Evolutionary conservation across 2,113 vertebrate species (phyloP).

Genomic region (Esox niger): DNA sequence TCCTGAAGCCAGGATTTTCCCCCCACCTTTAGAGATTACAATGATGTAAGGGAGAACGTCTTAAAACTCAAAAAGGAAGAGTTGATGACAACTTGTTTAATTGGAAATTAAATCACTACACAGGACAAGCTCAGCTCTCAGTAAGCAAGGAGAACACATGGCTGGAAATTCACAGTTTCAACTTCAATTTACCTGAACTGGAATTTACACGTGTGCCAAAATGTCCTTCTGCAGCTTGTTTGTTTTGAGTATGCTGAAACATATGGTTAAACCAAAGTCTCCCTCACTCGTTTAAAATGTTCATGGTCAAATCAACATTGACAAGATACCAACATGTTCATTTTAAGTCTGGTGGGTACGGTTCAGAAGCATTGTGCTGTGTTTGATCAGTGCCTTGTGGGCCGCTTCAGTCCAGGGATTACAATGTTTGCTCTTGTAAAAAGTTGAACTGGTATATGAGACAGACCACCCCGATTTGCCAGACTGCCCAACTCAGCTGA

Average conservation of each 20-base stretch:
- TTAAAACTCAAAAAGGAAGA: too few species aligned
- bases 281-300: neutral
- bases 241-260: neutral
- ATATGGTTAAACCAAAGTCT: neutral
- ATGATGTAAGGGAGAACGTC: conserved; percentile 2
- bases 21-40: neutral
- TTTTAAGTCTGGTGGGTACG: neutral
- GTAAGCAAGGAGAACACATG: neutral
- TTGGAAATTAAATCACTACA: neutral
- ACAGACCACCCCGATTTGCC: too few species aligned
- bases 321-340: neutral
- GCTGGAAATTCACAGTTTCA: neutral
- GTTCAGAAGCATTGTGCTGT: neutral
- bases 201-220: too few species aligned
- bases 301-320: neutral
- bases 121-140: neutral
- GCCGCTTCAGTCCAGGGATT: neutral
- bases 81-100: neutral
- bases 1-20: conserved; percentile 9
- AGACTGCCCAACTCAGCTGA: neutral
- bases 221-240: neutral
- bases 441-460: neutral
- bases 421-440: conserved; percentile 1
- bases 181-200: neutral
- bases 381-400: neutral